phyloP scores from a whole-genome alignment of 2,797 vertebrate species.

The Trichosurus vulpecula region DNA sequence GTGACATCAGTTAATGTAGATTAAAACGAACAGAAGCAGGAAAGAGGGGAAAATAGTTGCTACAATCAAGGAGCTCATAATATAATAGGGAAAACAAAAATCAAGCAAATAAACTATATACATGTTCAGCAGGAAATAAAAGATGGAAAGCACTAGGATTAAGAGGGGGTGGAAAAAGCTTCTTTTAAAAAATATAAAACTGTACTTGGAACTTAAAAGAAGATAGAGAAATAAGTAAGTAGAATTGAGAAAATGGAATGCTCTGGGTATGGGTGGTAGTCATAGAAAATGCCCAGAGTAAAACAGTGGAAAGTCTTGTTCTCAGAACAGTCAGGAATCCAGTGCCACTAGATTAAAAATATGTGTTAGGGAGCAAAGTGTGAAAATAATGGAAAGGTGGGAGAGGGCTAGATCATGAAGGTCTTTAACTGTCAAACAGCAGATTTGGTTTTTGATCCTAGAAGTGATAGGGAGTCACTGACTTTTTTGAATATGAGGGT shows the following conservation, averaged over 20 bases:
- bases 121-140: not conserved
- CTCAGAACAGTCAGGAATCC: not conserved
- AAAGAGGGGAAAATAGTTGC: not conserved
- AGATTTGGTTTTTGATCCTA: not conserved
- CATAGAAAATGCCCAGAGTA: not conserved
- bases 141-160: not conserved
- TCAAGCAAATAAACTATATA: not conserved
- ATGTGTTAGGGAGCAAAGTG: not conserved
- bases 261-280: not conserved
- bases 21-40: not conserved
- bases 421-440: not conserved
- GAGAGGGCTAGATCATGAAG: not conserved
- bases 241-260: not conserved
- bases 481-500: not conserved
- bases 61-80: not conserved
- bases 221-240: not conserved
- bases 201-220: not conserved
- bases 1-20: not conserved
- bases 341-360: not conserved
- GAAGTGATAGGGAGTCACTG: not conserved
- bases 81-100: not conserved
- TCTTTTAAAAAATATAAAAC: not conserved
- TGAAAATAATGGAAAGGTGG: not conserved
- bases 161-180: not conserved
- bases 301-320: not conserved